A percentile compares a stretch with the other conserved stretches of the same genome.
These are phyloP conservation scores for Campylorhamphus procurvoides DNA, from an alignment of 2,113 vertebrate species.

Conservation along the genomic window DNA sequence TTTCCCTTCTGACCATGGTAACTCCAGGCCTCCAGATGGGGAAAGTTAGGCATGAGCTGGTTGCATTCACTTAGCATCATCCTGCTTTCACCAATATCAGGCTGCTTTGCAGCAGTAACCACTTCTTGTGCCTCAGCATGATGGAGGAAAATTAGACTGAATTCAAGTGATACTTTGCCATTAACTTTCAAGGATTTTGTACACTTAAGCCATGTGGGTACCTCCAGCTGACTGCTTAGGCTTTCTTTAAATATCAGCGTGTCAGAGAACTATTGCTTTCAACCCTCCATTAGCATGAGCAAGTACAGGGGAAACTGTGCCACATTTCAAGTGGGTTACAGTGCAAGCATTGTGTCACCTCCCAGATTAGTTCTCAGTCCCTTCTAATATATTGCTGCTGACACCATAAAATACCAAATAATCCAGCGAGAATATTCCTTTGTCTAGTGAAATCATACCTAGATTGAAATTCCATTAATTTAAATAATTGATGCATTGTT, in stretches of 20 bases:
- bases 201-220: neutral
- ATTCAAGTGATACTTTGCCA: neutral
- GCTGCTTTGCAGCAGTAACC: neutral
- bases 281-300: neutral
- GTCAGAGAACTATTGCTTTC: neutral
- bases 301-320: accelerated
- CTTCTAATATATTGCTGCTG: neutral
- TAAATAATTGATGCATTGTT: neutral
- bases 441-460: neutral
- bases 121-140: accelerated
- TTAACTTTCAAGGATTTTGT: neutral
- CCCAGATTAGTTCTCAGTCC: neutral
- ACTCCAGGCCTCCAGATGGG: neutral
- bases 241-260: neutral
- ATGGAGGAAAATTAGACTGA: neutral
- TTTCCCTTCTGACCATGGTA: neutral
- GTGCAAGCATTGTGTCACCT: accelerated
- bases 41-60: neutral
- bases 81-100: neutral
- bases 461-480: neutral
- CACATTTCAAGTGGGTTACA: neutral
- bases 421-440: neutral
- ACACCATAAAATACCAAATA: neutral
- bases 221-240: neutral
- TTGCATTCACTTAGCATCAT: neutral